Base-by-base conservation (phyloP, 2,888 invertebrate species). In the Cryptus viduatorius region DNA sequence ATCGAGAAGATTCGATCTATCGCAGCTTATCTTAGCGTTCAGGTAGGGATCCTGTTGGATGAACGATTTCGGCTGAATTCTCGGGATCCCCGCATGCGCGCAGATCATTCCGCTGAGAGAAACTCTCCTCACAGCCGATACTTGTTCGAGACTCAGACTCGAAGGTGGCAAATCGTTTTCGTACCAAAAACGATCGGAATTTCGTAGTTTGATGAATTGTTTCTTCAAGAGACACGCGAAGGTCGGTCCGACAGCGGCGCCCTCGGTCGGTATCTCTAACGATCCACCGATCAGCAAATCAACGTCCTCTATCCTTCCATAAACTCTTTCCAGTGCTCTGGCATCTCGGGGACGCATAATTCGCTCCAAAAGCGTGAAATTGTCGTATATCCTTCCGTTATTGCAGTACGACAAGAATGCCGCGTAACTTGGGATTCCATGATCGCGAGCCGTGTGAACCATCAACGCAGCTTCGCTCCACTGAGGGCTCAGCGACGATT, bases 141-240 rank as follows among this genome's bases (percentile, higher is more conserved):
- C 94, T 92, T 98, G 98, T 69, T 96, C 96, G 82, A 96, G 95
- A 0, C 95, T 95, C 85, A 98, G 95, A 0, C 98, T 97, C 16
- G 98, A 98, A 0, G 98, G 98, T 0, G 98, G 98, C 65, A 98
- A 95, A 91, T 98, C 98, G 92, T 98, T 98, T 93, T 99, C 98
- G 91, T 98, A 98, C 98, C 98, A 99, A 93, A 98, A 98, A 85
- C 98, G 95, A 94, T 99, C 99, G 76, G 98, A 97, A 89, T 96
- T 96, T 89, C 98, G 96, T 5, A 98, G 94, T 86, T 96, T 96
- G 53, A 96, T 95, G 92, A 99, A 98, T 93, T 98, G 98, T 76
- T 96, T 93, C 37, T 96, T 97, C 10, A 98, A 92, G 7, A 99
- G 95, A 90, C 98, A 99, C n/a, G 97, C 96, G 73, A 98, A 96